phyloP scores from a whole-genome alignment of 1,140 invertebrate species.

The Leptopilina boulardi region DNA sequence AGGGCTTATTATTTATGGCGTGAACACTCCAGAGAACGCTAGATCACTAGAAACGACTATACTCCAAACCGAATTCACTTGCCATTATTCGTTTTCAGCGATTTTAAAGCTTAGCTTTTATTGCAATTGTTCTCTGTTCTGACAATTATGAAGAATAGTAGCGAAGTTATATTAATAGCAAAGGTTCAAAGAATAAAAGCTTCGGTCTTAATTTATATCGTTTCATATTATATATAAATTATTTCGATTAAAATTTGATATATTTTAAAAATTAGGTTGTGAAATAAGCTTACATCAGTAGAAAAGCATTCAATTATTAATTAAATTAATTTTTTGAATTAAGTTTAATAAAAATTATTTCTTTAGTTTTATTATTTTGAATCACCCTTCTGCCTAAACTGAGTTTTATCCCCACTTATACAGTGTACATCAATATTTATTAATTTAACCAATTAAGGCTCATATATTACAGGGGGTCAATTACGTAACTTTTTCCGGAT shows the following conservation, averaged over 20 bases:
- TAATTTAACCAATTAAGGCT: too few species aligned
- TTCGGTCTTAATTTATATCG: neutral
- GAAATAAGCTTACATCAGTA: too few species aligned
- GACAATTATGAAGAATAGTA: slow-evolving; percentile 19
- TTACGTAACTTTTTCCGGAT: too few species aligned
- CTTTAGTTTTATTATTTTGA: too few species aligned
- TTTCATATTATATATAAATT: neutral
- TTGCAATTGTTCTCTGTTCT: slow-evolving; percentile 12
- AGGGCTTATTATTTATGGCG: slow-evolving; percentile 51
- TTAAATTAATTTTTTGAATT: too few species aligned
- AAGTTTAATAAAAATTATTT: too few species aligned
- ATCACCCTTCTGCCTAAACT: too few species aligned
- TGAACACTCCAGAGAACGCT: slow-evolving; percentile 35
- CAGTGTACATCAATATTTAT: too few species aligned
- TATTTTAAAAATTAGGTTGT: too few species aligned
- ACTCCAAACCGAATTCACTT: slow-evolving; percentile 26
- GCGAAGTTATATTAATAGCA: neutral
- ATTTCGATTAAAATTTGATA: neutral
- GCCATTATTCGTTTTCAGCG: slow-evolving; percentile 25
- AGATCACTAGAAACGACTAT: slow-evolving; percentile 19
- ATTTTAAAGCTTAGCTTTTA: slow-evolving; percentile 27
- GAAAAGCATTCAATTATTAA: too few species aligned
- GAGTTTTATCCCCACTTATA: too few species aligned
- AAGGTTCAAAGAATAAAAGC: neutral
- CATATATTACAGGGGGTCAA: too few species aligned